Conservation (phyloP, 2,113 vertebrate species). For the Cololabis saira region DNA sequence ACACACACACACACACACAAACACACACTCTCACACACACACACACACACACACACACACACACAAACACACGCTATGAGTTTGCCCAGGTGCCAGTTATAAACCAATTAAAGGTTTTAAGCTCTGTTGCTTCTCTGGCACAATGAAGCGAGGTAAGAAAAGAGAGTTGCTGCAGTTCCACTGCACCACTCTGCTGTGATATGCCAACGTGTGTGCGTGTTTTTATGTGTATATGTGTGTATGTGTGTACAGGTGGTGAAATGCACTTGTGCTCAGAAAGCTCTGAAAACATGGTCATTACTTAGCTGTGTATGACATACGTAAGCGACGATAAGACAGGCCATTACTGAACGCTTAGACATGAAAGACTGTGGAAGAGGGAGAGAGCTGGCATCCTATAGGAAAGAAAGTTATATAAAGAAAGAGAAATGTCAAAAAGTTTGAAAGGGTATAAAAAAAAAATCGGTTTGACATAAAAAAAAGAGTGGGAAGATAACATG, state of each 20-base stretch:
- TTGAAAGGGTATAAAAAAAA: no score
- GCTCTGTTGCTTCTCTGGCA: constrained; percentile 63
- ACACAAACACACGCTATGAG: neutral
- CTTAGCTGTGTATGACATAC: neutral
- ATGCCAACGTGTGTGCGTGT: constrained; percentile 36
- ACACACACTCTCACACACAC: no score
- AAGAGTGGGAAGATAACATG: neutral
- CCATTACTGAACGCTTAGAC: no score
- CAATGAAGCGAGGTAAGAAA: constrained; percentile 22
- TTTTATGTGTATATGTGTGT: no score
- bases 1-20: no score
- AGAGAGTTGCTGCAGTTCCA: constrained; percentile 62
- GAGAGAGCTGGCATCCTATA: no score
- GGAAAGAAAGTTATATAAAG: no score
- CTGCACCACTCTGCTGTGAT: constrained; percentile 66
- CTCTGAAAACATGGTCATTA: neutral
- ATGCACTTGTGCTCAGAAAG: constrained; percentile 21
- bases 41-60: no score
- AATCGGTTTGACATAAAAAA: neutral
- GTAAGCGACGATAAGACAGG: neutral
- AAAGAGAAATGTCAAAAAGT: no score
- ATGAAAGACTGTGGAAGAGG: no score
- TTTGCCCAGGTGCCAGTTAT: constrained; percentile 14
- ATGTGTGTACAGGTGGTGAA: constrained; percentile 3
- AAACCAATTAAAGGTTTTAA: constrained; percentile 58